Evolutionary conservation across 2,888 invertebrate genomes (phyloP), one percentile per base, ranked within the genome.

Genomic region (Scaptomyza polygonia): DNA sequence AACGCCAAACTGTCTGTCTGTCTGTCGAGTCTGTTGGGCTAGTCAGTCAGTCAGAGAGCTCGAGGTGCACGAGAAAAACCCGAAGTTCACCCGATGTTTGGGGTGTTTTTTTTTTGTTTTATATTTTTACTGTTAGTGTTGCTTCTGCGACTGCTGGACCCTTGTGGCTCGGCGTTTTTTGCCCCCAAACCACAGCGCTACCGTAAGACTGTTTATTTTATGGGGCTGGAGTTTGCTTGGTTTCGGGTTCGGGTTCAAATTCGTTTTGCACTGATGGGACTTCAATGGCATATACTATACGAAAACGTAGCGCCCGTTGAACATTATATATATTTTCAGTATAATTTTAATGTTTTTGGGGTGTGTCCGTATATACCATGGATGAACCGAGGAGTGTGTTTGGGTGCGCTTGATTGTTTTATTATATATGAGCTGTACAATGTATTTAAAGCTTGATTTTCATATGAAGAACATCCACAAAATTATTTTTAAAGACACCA

Each of bases 41-140:
- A 21, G 55, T 30, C 27, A 34, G 54, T 56, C 25, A 25, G 63
- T 53, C 58, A 16, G 14, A 14, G 14, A 34, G 34, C 34, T 34
- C 36, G 36, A 27, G 57, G 8, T 42, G 29, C 53, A 51, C 42
- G 40, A 36, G 39, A 62, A 54, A 56, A 36, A 71, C 52, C 77
- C 80, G 67, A 77, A 79, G 80, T 61, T 78, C 36, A 56, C 45
- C 79, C 79, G 72, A 79, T 78, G 82, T 74, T 84, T 79, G 81
- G 79, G 84, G 79, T 79, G 81, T 25, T 72, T 74, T 72, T 67
- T 12, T 11, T 27, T 21, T 32, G 7, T 34, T 11, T 34, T 12
- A n/a, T 34, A 8, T 3, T 29, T 18, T n/a, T 11, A 39, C 9
- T 7, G 34, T 34, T 34, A 21, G 21, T 34, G 32, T 21, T 49